Conservation (phyloP, 2,113 vertebrate species). For the Struthidea cinerea region DNA sequence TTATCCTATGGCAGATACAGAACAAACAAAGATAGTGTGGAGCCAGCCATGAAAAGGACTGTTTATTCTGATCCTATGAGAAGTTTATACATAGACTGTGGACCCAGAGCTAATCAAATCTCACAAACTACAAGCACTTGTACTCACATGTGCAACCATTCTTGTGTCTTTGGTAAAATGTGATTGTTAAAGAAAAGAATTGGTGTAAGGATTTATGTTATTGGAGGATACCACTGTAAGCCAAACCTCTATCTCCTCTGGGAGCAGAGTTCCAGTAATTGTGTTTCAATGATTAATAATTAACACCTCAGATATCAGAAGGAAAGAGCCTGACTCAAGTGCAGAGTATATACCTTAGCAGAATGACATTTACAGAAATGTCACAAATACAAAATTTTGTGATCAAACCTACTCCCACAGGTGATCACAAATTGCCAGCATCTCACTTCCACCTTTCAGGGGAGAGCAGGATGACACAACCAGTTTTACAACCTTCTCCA, state of each 20-base stretch:
- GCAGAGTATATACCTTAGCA: neutral
- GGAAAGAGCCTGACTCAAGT: neutral
- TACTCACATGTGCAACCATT: rapidly evolving
- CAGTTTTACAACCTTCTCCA: neutral
- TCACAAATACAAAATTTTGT: neutral
- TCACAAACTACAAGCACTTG: neutral
- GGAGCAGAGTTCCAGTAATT: neutral
- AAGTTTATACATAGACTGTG: neutral
- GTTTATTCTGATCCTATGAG: neutral
- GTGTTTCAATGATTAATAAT: neutral
- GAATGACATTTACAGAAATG: neutral
- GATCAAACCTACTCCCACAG: neutral
- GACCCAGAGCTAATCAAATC: neutral
- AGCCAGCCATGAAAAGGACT: neutral
- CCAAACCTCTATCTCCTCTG: neutral
- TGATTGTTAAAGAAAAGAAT: neutral
- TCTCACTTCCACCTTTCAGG: neutral
- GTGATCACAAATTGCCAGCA: neutral
- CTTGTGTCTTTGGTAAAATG: neutral
- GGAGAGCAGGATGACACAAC: neutral
- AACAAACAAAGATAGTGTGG: neutral
- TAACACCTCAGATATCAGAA: neutral
- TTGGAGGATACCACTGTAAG: neutral
- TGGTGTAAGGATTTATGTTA: neutral
- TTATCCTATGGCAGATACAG: neutral